Evolutionary conservation across 2,113 vertebrate genomes (phyloP), one percentile per base, ranked within the genome.

Genomic region (Terrapene triunguis): DNA sequence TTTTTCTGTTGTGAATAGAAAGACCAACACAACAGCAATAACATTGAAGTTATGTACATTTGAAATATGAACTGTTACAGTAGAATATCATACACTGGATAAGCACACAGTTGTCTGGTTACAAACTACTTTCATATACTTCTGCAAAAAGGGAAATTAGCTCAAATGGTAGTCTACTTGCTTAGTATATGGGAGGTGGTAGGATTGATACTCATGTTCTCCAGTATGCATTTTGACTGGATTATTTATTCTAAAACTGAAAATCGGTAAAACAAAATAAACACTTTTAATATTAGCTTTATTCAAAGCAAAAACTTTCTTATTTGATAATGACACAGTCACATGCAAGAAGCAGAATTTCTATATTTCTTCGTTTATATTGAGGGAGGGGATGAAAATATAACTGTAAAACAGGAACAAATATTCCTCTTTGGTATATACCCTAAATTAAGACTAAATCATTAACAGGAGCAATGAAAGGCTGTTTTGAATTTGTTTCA

Each of bases 1-100:
- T 32, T 51, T 65, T 27, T 59, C 3, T 0, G 32, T 82, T 14
- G 7, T 29, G 51, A 84, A 7, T 1, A 14, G 80, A 50, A 8
- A 74, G 6, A 38, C 1, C 3, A 5, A 19, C 55, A 1, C 3
- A 55, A n/a, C 38, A 21, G 2, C 17, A 13, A 8, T 10, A 5
- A 2, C 0, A 0, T 0, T 16, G 32, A n/a, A 65, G 0, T 5
- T 1, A 0, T 0, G 0, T 0, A 0, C 0, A 0, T 1, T 3
- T 10, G 4, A 0, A 55, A 76, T 35, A 19, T 24, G 9, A 6
- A 65, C 32, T n/a, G 5, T 72, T 38, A 22, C 8, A 22, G 9
- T 38, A 72, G 35, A 5, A 25, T 44, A n/a, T 25, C 5, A 25
- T 57, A n/a, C 2, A 5, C 0, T 0, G 0, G 6, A 10, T 11